Percentiles rank a stretch among this genome's conserved stretches.
phyloP scores from a whole-genome alignment of 1,140 invertebrate species.

The Bathynomus jamesi region DNA sequence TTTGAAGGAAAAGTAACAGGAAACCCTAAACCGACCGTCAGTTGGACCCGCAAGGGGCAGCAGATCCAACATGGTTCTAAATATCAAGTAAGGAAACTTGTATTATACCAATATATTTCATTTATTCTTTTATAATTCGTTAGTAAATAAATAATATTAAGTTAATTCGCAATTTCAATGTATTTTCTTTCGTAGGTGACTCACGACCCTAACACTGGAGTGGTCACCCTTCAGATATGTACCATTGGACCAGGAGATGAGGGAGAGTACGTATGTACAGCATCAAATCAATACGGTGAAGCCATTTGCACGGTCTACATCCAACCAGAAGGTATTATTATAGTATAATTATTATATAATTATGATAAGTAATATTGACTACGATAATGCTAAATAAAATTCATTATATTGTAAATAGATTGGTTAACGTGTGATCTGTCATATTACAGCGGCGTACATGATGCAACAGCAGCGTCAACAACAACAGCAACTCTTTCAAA shows the following conservation, averaged over 20 bases:
- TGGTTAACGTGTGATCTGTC: too few relatives aligned
- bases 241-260: conserved; percentile 87
- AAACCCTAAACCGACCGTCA: conserved; percentile 84
- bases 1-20: conserved; percentile 87
- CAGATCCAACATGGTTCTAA: conserved; percentile 23
- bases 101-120: too few relatives aligned
- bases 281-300: conserved; percentile 85
- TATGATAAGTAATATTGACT: neutral
- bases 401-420: neutral
- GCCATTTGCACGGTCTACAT: conserved; percentile 91
- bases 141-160: too few relatives aligned
- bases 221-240: conserved; percentile 78
- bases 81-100: conserved; percentile 23
- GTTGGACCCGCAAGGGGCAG: conserved; percentile 82
- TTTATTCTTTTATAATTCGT: too few relatives aligned
- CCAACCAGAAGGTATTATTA: conserved; percentile 77
- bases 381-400: neutral
- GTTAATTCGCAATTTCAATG: too few relatives aligned
- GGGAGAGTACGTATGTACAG: conserved; percentile 90
- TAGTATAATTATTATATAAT: too few relatives aligned
- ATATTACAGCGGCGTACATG: conserved; percentile 26
- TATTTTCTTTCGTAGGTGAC: conserved; percentile 75
- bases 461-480: conserved; percentile 45
- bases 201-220: conserved; percentile 76
- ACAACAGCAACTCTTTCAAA: conserved; percentile 37